Base-by-base conservation (phyloP, 2,113 vertebrate species). In the Budorcas taxicolor region DNA sequence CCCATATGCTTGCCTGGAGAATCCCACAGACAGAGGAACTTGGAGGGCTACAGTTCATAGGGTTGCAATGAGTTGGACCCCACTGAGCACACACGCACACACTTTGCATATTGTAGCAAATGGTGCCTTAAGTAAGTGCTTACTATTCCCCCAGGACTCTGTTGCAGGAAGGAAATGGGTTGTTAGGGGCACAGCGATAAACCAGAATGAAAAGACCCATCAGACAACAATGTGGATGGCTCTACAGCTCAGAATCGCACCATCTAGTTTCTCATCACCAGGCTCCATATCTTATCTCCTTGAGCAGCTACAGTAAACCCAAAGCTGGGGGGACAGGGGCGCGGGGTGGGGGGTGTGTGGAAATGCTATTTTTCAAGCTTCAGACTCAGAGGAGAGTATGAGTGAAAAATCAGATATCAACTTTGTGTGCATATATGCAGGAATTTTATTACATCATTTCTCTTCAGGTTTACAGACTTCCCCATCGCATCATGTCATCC, bases 81-180 rank as follows among this genome's bases (percentile, higher is more conserved):
- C 21, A 43, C 71, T 15, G 40, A 43, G 12, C 71, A 27, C 6
- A 27, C 71, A 43, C 0, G 6, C 40, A 43, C 71, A 27, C 71
- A 80, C 86, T 95, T 52, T 62, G 85, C 50, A 29, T 85, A 78
- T 85, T 82, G 62, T 5, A 90, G 45, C 80, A 60, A 60, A 43
- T 13, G 36, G 52, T 91, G 19, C 43, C 8, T 95, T 87, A 55
- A 47, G 21, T 33, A 33, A 93, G 60, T 31, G 14, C 13, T 83
- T 86, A 71, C 3, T 33, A 64, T 52, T 84, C 86, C 81, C 78
- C 60, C 50, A 1, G 47, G 71, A 80, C 78, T 83, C 67, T 16
- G 64, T 3, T 60, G 36, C 40, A 84, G 67, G 67, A 82, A 92
- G 50, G 13, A 40, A 64, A 31, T 84, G 50, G 29, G 81, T 80